Base-by-base conservation (phyloP, 2,113 vertebrate species). In the Chitala chitala region DNA sequence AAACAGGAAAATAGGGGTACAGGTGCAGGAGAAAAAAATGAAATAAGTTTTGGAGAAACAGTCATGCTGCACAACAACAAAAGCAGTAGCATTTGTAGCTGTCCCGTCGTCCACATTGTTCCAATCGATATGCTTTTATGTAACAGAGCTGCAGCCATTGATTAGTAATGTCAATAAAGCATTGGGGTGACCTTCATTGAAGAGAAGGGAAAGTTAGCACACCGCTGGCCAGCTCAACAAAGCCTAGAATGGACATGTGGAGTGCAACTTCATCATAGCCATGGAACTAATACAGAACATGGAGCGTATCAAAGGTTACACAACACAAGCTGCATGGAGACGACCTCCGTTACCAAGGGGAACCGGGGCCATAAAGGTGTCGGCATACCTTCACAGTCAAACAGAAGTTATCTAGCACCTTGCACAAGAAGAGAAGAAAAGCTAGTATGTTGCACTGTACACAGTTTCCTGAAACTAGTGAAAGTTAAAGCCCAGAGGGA, bases 181-280 rank as follows among this genome's bases (percentile, higher is more conserved):
- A 44, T 73, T 36, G 76, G 72, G 65, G 46, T 69, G 54, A 78
- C 78, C 79, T 78, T 71, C 75, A 82, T 72, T 75, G 73, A 75
- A 75, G 69, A 73, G 76, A 79, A 81, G 79, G 78, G 84, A 88
- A 87, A 84, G 71, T 80, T 51, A 29, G 5, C 42, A n/a, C n/a
- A 59, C 56, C 26, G 13, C 58, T 46, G 22, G 15, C 24, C 44
- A n/a, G 8, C 10, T 36, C 31, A 44, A 44, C 64, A 24, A 53
- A 22, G 12, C 70, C 53, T 54, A 36, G 3, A 5, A 31, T 55
- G 36, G 33, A 55, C n/a, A 71, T 9, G 26, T 10, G 5, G 44
- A 22, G 31, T 26, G 33, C n/a, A n/a, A n/a, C n/a, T 15, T 33
- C 51, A 10, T 9, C 36, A 51, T 26, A 22, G 38, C 20, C 4